These are phyloP conservation scores for Vulpes lagopus DNA, from an alignment of 2,113 vertebrate species.

Conservation along the genomic window DNA sequence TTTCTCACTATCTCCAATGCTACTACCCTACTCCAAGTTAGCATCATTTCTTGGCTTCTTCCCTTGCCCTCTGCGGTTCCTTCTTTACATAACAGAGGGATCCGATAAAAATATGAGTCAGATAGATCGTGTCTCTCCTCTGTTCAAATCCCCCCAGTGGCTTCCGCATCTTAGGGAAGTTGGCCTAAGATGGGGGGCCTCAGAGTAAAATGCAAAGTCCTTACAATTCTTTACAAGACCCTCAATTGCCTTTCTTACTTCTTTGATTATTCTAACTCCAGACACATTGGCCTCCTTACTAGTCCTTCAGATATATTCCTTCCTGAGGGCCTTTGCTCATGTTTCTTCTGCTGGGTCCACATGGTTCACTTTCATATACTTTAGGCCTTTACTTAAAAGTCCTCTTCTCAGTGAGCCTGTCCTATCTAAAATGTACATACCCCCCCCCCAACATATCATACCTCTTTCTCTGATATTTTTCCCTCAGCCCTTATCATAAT, in stretches of 20 bases:
- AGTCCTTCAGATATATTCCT: background rate
- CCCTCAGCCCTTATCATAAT: background rate
- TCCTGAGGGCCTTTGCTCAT: background rate
- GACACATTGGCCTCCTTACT: background rate
- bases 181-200: background rate
- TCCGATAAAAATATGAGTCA: conserved; percentile 12
- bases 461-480: background rate
- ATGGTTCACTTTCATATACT: background rate
- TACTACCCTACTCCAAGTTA: background rate
- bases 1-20: background rate
- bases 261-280: background rate
- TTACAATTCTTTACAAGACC: background rate
- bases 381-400: conserved; percentile 46
- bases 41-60: background rate
- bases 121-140: background rate
- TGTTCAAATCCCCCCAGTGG: background rate
- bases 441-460: background rate
- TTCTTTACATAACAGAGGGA: background rate
- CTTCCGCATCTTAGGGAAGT: conserved; percentile 9
- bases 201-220: background rate
- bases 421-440: background rate
- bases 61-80: background rate
- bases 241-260: background rate
- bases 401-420: background rate
- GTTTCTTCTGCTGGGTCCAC: background rate